Percentiles rank a stretch among this genome's conserved stretches.
Conservation (phyloP, 2,113 vertebrate genomes). For the Semicossyphus pulcher region DNA sequence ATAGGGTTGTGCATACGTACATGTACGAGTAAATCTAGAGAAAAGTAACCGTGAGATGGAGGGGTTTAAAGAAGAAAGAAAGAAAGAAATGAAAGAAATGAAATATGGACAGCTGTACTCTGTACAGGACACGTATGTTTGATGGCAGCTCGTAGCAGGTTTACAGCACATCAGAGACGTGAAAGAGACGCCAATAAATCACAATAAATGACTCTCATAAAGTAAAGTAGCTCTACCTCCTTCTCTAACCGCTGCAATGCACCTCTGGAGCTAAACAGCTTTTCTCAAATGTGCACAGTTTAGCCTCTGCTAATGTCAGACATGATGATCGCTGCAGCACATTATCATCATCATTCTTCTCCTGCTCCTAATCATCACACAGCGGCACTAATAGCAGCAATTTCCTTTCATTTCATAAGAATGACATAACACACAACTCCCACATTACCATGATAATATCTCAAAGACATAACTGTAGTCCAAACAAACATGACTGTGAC, state of each 20-base stretch:
- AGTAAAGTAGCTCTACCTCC: background rate
- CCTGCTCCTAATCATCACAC: conserved; percentile 39
- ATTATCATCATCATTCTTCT: conserved; percentile 36
- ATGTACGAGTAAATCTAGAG: background rate
- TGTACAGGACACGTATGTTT: background rate
- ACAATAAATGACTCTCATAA: background rate
- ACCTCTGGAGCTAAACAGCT: conserved; percentile 17
- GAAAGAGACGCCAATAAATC: conserved; percentile 8
- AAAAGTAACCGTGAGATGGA: background rate
- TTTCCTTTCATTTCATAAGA: conserved; percentile 69
- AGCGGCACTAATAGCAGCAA: conserved; percentile 57
- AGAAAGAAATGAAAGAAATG: too few species aligned
- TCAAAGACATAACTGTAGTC: conserved; percentile 57
- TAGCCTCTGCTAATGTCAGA: conserved; percentile 6
- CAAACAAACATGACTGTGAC: conserved; percentile 46
- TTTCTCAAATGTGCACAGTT: background rate
- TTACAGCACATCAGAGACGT: background rate
- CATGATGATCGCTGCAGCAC: conserved; percentile 23
- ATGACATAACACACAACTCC: conserved; percentile 62
- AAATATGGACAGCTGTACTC: background rate
- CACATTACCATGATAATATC: conserved; percentile 61
- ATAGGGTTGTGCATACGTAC: background rate
- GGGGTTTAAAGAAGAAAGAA: background rate
- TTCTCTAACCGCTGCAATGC: background rate
- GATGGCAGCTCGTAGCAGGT: background rate